Percentiles rank a stretch among this genome's conserved stretches.
These are phyloP conservation scores for Myotis davidii DNA, from an alignment of 2,113 vertebrate species.

Conservation along the genomic window DNA sequence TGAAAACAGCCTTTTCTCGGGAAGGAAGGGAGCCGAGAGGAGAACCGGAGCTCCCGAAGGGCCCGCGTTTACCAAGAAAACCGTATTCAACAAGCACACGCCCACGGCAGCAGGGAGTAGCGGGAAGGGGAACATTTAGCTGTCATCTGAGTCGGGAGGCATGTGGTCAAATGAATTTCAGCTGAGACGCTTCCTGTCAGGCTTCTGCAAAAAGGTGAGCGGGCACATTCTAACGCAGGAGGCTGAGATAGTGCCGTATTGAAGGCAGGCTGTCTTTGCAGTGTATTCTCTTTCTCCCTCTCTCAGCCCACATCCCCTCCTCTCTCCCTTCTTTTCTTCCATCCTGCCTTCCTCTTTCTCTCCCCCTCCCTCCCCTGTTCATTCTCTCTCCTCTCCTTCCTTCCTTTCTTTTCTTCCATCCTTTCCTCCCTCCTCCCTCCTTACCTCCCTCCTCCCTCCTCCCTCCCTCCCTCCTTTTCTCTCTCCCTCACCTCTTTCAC, in stretches of 20 bases:
- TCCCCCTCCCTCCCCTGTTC: too few relatives aligned
- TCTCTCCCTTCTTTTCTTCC: fast-evolving
- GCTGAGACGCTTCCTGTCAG: neutral
- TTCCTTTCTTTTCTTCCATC: too few relatives aligned
- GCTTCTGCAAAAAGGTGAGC: neutral
- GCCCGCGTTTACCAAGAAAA: neutral
- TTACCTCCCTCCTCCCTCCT: too few relatives aligned
- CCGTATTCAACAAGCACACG: neutral
- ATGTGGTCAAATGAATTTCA: neutral
- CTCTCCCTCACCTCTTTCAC: neutral
- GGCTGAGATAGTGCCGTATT: neutral
- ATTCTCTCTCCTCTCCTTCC: too few relatives aligned
- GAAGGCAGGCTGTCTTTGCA: neutral
- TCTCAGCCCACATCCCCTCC: fast-evolving
- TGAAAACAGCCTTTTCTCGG: neutral
- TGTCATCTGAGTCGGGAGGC: neutral
- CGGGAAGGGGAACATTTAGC: neutral
- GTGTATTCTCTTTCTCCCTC: too few relatives aligned
- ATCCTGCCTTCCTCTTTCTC: too few relatives aligned
- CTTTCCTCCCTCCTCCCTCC: too few relatives aligned
- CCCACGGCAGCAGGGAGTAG: neutral
- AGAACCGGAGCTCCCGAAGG: neutral
- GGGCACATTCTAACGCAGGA: neutral
- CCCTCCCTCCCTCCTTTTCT: too few relatives aligned
- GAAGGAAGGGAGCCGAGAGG: neutral